Evolutionary conservation across 2,888 invertebrate genomes (phyloP), one percentile per base, ranked within the genome.

Genomic region (Temnothorax ravouxi): DNA sequence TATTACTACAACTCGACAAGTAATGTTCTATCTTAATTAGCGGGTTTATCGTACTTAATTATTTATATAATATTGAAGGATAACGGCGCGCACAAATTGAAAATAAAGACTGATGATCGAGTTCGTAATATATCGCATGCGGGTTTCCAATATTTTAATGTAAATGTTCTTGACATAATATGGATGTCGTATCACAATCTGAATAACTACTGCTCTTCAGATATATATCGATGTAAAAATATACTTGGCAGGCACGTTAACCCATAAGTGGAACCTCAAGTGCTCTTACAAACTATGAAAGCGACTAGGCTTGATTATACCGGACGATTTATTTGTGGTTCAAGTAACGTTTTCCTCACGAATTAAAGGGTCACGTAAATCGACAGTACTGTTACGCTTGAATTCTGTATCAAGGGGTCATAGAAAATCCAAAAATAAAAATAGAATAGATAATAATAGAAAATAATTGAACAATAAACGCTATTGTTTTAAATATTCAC

Each of bases 261-360:
- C 59, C 8, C 34, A 77, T 25, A 83, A 34, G 41, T 44, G 44
- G 86, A 84, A 88, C 77, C 72, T 88, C 82, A 80, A 90, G 82
- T 62, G 67, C 79, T 52, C 72, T 83, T 66, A 74, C 66, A 66
- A 62, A 69, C 44, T 74, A 82, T 72, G 67, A 25, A 61, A 69
- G 56, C 76, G 15, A 79, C 15, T 64, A 69, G 64, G 59, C 72
- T 82, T 81, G 87, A 88, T 87, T 84, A 87, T 84, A 87, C 61
- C 62, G 47, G n/a, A 77, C 89, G 62, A 90, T 90, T 90, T 90
- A 89, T 83, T 89, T 41, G 81, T 84, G 66, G 18, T n/a, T n/a
- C 3, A 84, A 83, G 79, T 69, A 84, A 86, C 76, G 74, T 66
- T 92, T 88, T 91, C 89, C 21, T 88, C 88, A 88, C 92, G 90